Conservation (phyloP, 2,888 invertebrate species). For the Orthosia gothica region DNA sequence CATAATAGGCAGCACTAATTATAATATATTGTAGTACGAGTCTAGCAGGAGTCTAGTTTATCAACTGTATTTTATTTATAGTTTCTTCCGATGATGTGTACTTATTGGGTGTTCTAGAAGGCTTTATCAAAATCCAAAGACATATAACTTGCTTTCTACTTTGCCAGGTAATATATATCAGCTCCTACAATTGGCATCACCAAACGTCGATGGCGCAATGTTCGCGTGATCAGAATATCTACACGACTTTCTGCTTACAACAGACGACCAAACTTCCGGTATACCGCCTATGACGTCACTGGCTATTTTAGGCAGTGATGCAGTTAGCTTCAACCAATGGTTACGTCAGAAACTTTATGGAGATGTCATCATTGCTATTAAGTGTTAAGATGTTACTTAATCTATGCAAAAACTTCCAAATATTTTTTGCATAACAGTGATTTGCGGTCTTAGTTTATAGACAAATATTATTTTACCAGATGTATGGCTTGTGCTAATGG, state of each 20-base stretch:
- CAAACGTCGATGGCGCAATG: constrained; percentile 47
- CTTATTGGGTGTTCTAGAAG: neutral
- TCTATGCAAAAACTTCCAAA: constrained; percentile 41
- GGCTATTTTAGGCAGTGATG: constrained; percentile 68
- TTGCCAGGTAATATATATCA: constrained; percentile 34
- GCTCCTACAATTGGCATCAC: constrained; percentile 60
- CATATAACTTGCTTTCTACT: constrained; percentile 59
- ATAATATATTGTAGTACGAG: constrained; percentile 15
- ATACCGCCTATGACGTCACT: constrained; percentile 56
- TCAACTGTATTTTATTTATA: constrained; percentile 14
- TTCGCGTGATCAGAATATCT: constrained; percentile 69
- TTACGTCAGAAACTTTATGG: constrained; percentile 55
- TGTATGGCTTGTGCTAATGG: constrained; percentile 4
- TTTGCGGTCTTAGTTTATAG: constrained; percentile 18
- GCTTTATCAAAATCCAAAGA: constrained; percentile 25
- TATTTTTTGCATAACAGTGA: constrained; percentile 45
- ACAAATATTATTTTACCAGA: constrained; percentile 22
- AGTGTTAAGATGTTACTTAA: constrained; percentile 50
- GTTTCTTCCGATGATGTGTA: constrained; percentile 6
- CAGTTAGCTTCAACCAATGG: constrained; percentile 51
- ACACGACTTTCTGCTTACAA: constrained; percentile 69
- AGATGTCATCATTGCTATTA: constrained; percentile 61
- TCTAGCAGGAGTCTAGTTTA: constrained; percentile 16
- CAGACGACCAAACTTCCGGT: constrained; percentile 74
- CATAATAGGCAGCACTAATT: constrained; percentile 21